Base-by-base conservation (phyloP, 2,113 vertebrate species). In the Sorex fumeus region DNA sequence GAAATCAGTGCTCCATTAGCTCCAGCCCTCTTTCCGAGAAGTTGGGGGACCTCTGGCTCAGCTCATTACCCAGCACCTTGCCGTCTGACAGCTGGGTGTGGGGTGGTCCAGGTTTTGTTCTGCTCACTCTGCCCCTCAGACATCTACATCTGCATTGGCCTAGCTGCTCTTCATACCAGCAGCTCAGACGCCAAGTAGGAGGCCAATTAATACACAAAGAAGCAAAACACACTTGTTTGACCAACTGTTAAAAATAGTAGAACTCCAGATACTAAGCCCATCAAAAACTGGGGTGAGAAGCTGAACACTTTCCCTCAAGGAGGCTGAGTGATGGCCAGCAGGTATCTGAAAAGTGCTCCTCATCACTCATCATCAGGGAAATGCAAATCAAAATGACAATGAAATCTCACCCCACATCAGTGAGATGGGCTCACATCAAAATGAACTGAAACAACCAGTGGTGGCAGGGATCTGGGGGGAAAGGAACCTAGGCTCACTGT, bases 1-100 rank as follows among this genome's bases (percentile, higher is more conserved):
- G 91, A 67, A 92, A 85, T 87, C 93, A 88, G 92, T 80, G 88
- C 70, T 87, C 57, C 92, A 57, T 94, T 86, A 89, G 81, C 64
- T 45, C 47, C 91, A 71, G 23, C 70, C 18, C 12, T 84, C 91
- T 81, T 77, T 53, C 62, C 74, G 28, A 77, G 40, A 57, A 83
- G 66, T 72, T 50, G 57, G 50, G 77, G 82, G 81, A 67, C 50
- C 90, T 74, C 18, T 0, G 23, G 81, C 64, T 85, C 89, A 60
- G 81, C 84, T 86, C 67, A 69, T 91, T 79, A 70, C 77, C 84
- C 23, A 53, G 21, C 6, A 30, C 62, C 8, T n/a, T 64, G 36
- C 21, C 76, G 13, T 80, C 69, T 71, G 80, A 81, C 11, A 25
- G 40, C 83, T 84, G 28, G 28, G 79, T 64, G 32, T 64, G 70